Evolutionary conservation across 2,888 invertebrate species (phyloP).

Genomic region (Nephrotoma appendiculata): DNA sequence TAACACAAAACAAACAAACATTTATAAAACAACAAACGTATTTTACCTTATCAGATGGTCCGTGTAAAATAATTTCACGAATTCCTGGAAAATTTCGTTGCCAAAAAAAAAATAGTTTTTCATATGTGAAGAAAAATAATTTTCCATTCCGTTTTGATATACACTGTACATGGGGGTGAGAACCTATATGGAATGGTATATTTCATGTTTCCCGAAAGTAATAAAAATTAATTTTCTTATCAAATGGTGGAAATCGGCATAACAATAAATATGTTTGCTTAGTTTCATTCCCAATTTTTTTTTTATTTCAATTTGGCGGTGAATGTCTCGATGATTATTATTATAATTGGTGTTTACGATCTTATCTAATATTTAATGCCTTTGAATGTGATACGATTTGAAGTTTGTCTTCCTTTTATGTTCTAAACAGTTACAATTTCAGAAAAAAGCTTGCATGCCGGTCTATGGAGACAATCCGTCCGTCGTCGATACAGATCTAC

Average conservation of each 20-base stretch:
- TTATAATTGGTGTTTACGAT: no score
- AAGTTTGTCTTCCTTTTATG: no score
- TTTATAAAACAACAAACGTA: neutral
- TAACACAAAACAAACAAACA: neutral
- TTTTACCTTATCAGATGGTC: slow-evolving; percentile 1
- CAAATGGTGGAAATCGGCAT: neutral
- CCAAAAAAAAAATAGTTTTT: neutral
- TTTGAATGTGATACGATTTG: no score
- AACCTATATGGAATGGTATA: neutral
- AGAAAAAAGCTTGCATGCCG: no score
- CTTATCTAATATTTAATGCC: no score
- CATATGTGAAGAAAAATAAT: neutral
- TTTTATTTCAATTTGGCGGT: no score
- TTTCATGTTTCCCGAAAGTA: neutral
- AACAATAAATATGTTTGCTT: neutral
- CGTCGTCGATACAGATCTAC: no score
- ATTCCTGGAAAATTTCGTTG: neutral
- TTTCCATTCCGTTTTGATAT: neutral
- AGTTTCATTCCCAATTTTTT: no score
- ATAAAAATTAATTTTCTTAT: neutral
- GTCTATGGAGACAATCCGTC: no score
- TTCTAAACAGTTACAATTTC: no score
- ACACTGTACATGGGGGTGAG: neutral
- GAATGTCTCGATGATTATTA: no score
- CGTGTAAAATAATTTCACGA: slow-evolving; percentile 5